These are phyloP conservation scores for Oreohelix idahoensis DNA, from an alignment of 1,140 invertebrate genomes.

Conservation along the genomic window DNA sequence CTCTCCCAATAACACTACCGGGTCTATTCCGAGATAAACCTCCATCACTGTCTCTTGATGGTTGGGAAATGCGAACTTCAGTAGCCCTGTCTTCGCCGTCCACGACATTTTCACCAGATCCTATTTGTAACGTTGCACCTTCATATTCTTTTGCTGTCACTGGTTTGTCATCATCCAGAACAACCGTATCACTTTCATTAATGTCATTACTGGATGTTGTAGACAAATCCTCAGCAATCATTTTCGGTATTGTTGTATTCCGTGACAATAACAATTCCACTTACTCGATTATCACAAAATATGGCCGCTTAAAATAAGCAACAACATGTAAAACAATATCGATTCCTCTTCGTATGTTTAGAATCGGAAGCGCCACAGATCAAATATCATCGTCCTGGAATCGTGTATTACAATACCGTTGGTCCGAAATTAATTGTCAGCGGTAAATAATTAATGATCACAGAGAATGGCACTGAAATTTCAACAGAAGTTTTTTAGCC, in stretches of 20 bases:
- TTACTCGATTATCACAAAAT: background rate
- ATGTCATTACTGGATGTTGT: background rate
- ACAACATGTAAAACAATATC: background rate
- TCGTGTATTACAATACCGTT: too few species aligned
- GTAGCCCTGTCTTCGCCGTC: background rate
- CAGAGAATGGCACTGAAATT: too few species aligned
- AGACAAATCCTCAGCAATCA: conserved; percentile 27
- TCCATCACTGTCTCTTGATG: background rate
- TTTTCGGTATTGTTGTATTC: conserved; percentile 17
- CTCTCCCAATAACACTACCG: conserved; percentile 57
- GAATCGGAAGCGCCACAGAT: too few species aligned
- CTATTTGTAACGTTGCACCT: conserved; percentile 58
- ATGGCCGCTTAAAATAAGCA: background rate
- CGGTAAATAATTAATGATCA: too few species aligned
- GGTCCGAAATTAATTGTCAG: too few species aligned
- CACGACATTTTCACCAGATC: conserved; percentile 39
- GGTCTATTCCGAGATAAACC: conserved; percentile 51
- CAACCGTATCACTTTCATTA: background rate
- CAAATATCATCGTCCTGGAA: too few species aligned
- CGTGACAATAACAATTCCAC: background rate
- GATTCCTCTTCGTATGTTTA: too few species aligned
- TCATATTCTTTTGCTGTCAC: conserved; percentile 49
- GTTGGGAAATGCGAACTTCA: background rate
- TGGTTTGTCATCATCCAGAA: conserved; percentile 55
- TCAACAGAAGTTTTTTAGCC: too few species aligned